Percentiles rank a stretch among this genome's conserved stretches.
Evolutionary conservation across 1,140 invertebrate species (phyloP).

Genomic region (Caenorhabditis latens): DNA sequence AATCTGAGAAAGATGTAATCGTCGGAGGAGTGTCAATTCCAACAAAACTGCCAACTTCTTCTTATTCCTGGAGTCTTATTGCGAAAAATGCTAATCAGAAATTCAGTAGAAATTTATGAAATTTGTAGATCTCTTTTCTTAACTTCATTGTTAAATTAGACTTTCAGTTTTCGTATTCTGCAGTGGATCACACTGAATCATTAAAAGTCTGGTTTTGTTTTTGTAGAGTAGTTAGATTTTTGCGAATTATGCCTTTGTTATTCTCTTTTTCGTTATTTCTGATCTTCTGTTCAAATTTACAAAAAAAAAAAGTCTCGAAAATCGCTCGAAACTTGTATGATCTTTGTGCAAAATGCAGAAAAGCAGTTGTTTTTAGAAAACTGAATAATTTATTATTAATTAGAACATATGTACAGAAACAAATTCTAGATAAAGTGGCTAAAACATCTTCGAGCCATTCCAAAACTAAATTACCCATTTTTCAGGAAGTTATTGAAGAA

Average conservation of each 20-base stretch:
- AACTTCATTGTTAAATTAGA: no score
- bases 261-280: background rate
- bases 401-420: constrained; percentile 20
- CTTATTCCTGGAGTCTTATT: constrained; percentile 44
- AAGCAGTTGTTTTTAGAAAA: constrained; percentile 7
- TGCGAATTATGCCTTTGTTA: background rate
- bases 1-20: background rate
- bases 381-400: background rate
- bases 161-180: no score
- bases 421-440: background rate
- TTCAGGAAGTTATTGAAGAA: constrained; percentile 74
- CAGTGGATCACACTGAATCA: no score
- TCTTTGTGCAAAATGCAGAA: background rate
- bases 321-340: no score
- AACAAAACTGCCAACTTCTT: background rate
- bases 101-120: background rate
- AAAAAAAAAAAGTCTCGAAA: no score
- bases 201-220: background rate
- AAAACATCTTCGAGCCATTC: background rate
- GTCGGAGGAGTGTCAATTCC: constrained; percentile 55
- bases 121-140: no score
- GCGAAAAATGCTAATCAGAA: constrained; percentile 34
- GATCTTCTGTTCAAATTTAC: background rate
- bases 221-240: background rate
- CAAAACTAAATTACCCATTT: background rate